These are phyloP conservation scores for Lamprologus speciosus DNA, from an alignment of 2,113 vertebrate species.

Conservation along the genomic window DNA sequence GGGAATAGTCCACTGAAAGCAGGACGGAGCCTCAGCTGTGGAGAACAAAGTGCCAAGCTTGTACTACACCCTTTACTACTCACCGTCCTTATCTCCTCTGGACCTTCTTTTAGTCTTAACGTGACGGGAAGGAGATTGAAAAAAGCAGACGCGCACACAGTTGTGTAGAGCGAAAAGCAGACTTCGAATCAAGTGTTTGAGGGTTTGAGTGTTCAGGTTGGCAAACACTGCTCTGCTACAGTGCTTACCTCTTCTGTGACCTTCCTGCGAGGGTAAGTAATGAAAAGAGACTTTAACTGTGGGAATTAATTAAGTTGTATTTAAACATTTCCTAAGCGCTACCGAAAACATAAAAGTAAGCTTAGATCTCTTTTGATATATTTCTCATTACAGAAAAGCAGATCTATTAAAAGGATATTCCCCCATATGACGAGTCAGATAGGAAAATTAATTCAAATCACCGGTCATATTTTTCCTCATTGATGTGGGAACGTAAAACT, in stretches of 20 bases:
- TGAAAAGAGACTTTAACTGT: not conserved
- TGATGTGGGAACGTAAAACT: not conserved
- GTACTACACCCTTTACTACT: conserved; percentile 18
- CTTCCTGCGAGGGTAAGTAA: not conserved
- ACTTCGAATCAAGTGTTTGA: not conserved
- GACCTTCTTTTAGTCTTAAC: conserved; percentile 11
- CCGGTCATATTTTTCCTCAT: not conserved
- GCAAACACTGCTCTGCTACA: conserved; percentile 1
- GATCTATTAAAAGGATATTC: not conserved
- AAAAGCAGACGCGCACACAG: not conserved
- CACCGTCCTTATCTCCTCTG: conserved; percentile 30
- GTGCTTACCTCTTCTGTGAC: not conserved
- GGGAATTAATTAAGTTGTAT: not conserved
- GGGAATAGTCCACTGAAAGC: conserved; percentile 37
- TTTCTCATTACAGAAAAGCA: not conserved
- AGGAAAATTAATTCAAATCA: not conserved
- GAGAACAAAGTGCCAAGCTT: conserved; percentile 39
- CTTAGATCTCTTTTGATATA: not conserved
- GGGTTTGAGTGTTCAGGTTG: not conserved
- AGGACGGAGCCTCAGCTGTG: conserved; percentile 47
- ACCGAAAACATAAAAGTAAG: not conserved
- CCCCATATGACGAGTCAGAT: not conserved
- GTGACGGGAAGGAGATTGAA: not conserved
- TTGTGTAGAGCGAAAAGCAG: not conserved
- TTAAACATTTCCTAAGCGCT: not conserved